Percentiles rank a stretch among this genome's conserved stretches.
phyloP scores from a whole-genome alignment of 2,797 vertebrate species.

The Thripadectes ignobilis region DNA sequence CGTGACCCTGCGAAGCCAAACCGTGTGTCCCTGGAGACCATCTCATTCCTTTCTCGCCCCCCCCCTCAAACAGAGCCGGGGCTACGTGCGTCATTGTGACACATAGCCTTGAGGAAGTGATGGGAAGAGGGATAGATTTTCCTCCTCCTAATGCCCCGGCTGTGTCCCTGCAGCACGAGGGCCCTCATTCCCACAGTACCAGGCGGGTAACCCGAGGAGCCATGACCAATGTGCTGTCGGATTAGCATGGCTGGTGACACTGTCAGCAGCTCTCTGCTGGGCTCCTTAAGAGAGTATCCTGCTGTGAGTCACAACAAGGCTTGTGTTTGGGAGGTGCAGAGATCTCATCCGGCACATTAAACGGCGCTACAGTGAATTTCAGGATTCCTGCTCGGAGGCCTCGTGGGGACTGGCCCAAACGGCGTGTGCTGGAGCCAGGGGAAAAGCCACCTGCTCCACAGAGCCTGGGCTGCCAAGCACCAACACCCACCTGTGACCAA shows the following conservation, averaged over 20 bases:
- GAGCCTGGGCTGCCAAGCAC: neutral
- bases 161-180: conserved; percentile 57
- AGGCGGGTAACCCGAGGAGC: conserved; percentile 48
- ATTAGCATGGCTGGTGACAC: conserved; percentile 53
- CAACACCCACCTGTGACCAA: neutral
- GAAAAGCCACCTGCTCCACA: conserved; percentile 50
- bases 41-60: neutral
- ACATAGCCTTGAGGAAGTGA: conserved; percentile 57
- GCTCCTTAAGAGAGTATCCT: conserved; percentile 50
- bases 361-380: conserved; percentile 2
- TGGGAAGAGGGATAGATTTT: conserved; percentile 71
- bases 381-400: neutral
- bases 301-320: conserved; percentile 61
- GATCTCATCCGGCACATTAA: conserved; percentile 51
- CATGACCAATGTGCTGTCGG: conserved; percentile 55
- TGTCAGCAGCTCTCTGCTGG: conserved; percentile 51
- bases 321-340: conserved; percentile 28
- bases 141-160: conserved; percentile 56
- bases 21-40: neutral
- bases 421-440: neutral
- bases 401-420: conserved; percentile 15
- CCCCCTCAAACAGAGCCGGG: conserved; percentile 1
- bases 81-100: conserved; percentile 60
- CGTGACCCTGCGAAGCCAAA: conserved; percentile 35
- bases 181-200: conserved; percentile 63